Evolutionary conservation across 2,797 vertebrate genomes (phyloP).

Genomic region (Helicolenus hilgendorfi): DNA sequence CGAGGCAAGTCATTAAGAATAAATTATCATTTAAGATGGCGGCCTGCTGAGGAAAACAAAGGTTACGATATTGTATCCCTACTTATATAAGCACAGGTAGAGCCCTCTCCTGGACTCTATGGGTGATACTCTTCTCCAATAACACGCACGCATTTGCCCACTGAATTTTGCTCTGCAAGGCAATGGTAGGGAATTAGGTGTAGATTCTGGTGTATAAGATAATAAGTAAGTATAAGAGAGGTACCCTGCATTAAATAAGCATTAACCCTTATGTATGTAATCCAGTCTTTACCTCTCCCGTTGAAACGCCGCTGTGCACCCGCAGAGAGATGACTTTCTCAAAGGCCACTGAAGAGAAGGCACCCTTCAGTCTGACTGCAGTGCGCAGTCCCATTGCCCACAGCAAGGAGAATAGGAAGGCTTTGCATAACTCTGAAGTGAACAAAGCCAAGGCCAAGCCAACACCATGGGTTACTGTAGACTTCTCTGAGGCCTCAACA

Average conservation of each 20-base stretch:
- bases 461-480: conserved; percentile 64
- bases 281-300: conserved; percentile 88
- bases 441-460: conserved; percentile 90
- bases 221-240: no score
- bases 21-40: no score
- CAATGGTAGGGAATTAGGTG: no score
- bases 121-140: no score
- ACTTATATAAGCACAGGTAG: no score
- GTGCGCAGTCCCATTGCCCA: conserved; percentile 91
- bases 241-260: not conserved
- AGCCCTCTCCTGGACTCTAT: no score
- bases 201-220: no score
- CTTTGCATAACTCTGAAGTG: conserved; percentile 83
- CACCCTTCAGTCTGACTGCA: conserved; percentile 89
- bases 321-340: conserved; percentile 89
- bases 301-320: conserved; percentile 79
- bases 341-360: conserved; percentile 87
- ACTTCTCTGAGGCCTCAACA: conserved; percentile 10
- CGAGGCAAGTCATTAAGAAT: no score
- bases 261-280: not conserved
- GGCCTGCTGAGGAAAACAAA: no score
- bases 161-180: no score
- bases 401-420: conserved; percentile 82
- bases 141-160: no score
- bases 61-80: no score